Evolutionary conservation across 2,797 vertebrate species (phyloP).

Genomic region (Chloroceryle amazona): DNA sequence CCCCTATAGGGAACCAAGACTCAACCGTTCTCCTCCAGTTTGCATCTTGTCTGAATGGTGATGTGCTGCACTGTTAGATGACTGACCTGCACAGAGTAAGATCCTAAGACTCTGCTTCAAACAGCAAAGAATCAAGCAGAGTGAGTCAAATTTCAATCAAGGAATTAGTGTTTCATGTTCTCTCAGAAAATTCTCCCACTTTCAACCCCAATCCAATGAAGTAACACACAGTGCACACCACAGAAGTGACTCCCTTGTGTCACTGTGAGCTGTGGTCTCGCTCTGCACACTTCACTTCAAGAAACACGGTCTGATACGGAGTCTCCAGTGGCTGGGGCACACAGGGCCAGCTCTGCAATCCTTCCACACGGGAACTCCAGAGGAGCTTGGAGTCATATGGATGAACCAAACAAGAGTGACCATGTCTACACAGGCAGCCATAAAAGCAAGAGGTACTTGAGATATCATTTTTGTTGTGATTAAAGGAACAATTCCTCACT

Average conservation of each 20-base stretch:
- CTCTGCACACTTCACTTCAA: background rate
- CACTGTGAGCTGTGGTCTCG: background rate
- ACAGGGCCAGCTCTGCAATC: background rate
- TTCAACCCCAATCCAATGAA: background rate
- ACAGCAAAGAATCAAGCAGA: background rate
- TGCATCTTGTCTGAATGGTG: background rate
- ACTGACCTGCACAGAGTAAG: background rate
- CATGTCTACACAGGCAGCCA: background rate
- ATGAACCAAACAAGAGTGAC: background rate
- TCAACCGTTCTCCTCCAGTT: background rate
- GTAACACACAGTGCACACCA: background rate
- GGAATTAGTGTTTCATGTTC: background rate
- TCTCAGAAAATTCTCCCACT: background rate
- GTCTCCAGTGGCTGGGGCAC: background rate
- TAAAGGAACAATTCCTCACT: background rate
- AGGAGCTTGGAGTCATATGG: background rate
- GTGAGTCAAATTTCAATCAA: background rate
- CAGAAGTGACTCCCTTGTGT: accelerated
- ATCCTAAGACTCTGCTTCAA: background rate
- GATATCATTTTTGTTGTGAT: background rate
- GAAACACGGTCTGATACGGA: background rate
- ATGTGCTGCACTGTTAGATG: background rate
- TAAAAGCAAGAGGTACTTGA: background rate
- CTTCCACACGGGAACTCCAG: background rate
- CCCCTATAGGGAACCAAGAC: background rate